Percentiles rank a stretch among this genome's conserved stretches.
Evolutionary conservation across 2,888 invertebrate species (phyloP).

Genomic region (Argyresthia albistria): DNA sequence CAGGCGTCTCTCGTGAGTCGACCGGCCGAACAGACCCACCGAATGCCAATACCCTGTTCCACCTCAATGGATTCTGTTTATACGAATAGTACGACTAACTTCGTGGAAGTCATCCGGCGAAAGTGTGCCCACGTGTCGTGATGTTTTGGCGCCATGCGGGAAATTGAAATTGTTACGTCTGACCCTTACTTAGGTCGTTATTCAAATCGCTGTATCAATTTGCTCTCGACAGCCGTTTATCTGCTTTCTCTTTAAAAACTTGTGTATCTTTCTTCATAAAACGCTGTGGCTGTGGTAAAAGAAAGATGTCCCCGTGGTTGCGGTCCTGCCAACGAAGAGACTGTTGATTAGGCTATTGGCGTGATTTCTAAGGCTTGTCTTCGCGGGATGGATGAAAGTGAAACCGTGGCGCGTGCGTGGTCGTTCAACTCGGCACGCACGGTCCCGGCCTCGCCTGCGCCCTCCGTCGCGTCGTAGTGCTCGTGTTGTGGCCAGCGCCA

Average conservation of each 20-base stretch:
- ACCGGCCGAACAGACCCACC: neutral
- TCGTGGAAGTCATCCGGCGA: constrained; percentile 12
- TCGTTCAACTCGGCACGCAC: constrained; percentile 70
- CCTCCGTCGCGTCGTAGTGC: constrained; percentile 23
- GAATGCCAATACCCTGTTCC: constrained; percentile 13
- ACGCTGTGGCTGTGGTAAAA: no score
- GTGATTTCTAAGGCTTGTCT: constrained; percentile 5
- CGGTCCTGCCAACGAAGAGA: no score
- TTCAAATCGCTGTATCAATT: no score
- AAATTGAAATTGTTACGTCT: constrained; percentile 10
- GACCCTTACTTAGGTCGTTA: neutral
- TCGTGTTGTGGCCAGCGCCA: constrained; percentile 20
- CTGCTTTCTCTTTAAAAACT: no score
- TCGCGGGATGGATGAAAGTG: constrained; percentile 57
- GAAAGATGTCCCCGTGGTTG: no score
- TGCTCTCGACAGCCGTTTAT: no score
- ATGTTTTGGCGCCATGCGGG: constrained; percentile 1
- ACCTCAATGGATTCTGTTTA: constrained; percentile 19
- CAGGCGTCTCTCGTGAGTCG: neutral
- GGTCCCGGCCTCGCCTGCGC: constrained; percentile 34
- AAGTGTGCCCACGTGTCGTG: constrained; percentile 14
- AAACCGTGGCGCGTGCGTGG: constrained; percentile 51
- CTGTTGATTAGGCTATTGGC: neutral
- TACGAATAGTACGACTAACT: neutral
- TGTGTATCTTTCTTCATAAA: no score